Evolutionary conservation across 2,113 vertebrate species (phyloP).

Genomic region (Fregetta grallaria): DNA sequence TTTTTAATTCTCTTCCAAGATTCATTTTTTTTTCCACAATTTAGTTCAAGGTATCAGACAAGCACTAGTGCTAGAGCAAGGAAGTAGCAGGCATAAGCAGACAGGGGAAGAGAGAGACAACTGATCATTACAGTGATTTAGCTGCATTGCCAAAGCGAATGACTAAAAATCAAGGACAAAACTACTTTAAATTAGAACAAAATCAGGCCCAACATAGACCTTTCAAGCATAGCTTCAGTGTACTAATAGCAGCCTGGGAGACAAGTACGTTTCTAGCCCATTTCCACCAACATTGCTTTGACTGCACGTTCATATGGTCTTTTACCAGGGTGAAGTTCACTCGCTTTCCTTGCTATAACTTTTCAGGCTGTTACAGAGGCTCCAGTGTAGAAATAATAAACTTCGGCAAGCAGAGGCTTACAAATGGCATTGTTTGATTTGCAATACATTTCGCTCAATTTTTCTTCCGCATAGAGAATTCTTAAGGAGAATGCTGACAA

Average conservation of each 20-base stretch:
- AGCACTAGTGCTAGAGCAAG: background rate
- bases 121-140: background rate
- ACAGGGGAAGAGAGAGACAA: background rate
- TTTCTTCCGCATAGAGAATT: background rate
- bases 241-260: background rate
- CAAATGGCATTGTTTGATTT: conserved; percentile 34
- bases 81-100: background rate
- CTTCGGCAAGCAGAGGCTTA: conserved; percentile 10
- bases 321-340: background rate
- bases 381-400: conserved; percentile 41
- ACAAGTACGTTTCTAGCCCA: background rate
- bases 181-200: background rate
- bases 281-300: background rate
- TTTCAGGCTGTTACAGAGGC: background rate
- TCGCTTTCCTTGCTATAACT: background rate
- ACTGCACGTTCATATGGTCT: background rate
- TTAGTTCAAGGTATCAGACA: background rate
- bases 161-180: background rate
- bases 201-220: background rate
- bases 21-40: background rate
- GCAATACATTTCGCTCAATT: background rate
- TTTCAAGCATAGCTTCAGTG: background rate
- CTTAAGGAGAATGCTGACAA: conserved; percentile 32
- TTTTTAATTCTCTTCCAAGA: background rate
- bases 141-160: background rate